A percentile compares a stretch with the other conserved stretches of the same genome.
Evolutionary conservation across 2,888 invertebrate species (phyloP).

Genomic region (Drosophila sordidapex): DNA sequence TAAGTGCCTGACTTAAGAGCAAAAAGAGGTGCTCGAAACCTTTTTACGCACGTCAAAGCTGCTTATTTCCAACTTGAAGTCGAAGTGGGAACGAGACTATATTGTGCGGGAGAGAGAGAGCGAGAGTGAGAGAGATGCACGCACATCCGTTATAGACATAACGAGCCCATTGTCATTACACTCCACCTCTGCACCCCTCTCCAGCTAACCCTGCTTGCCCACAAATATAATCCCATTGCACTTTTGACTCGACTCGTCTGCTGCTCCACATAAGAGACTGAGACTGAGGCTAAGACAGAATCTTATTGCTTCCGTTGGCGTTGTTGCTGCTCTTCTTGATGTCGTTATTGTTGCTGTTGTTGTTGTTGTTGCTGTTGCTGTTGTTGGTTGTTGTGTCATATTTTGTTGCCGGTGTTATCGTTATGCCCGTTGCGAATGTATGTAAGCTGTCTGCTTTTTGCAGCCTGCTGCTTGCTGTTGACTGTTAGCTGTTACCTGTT

Average conservation of each 20-base stretch:
- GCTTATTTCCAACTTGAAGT: slow-evolving; percentile 29
- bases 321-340: slow-evolving; percentile 20
- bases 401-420: slow-evolving; percentile 40
- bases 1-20: slow-evolving; percentile 4
- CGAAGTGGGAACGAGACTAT: neutral
- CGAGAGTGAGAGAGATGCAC: slow-evolving; percentile 11
- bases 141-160: slow-evolving; percentile 62
- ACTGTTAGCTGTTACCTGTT: slow-evolving; percentile 34
- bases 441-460: slow-evolving; percentile 12
- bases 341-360: slow-evolving; percentile 46
- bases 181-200: neutral
- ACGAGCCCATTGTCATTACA: slow-evolving; percentile 50
- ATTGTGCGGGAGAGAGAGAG: neutral
- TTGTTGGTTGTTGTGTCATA: slow-evolving; percentile 15
- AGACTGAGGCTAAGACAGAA: slow-evolving; percentile 19
- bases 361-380: slow-evolving; percentile 15
- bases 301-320: slow-evolving; percentile 52
- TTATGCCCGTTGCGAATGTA: slow-evolving; percentile 20
- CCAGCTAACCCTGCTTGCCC: neutral
- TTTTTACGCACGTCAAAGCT: slow-evolving; percentile 50
- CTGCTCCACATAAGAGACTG: slow-evolving; percentile 48
- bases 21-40: slow-evolving; percentile 33
- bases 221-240: slow-evolving; percentile 61
- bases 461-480: neutral
- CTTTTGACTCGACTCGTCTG: slow-evolving; percentile 61